phyloP scores from a whole-genome alignment of 2,888 invertebrate genomes.

The Acronicta aceris region DNA sequence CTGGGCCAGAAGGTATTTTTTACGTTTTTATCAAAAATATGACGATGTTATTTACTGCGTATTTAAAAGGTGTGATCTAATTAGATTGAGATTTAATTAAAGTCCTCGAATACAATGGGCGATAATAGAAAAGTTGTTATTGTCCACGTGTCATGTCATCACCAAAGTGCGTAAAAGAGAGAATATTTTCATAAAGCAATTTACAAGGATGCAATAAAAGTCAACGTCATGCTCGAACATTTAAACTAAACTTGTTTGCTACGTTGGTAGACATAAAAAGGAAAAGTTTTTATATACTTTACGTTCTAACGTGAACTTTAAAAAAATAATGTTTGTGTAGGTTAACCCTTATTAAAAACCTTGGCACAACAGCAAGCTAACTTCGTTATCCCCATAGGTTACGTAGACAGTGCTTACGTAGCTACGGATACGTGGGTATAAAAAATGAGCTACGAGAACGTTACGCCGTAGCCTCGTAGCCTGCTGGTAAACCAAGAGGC shows the following conservation, averaged over 20 bases:
- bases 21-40: background rate
- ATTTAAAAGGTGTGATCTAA: too few species aligned
- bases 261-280: conserved; percentile 15
- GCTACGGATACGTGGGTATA: conserved; percentile 14
- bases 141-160: background rate
- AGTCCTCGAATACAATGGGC: background rate
- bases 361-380: conserved; percentile 30
- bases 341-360: conserved; percentile 27
- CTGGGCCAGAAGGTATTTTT: conserved; percentile 13
- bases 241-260: conserved; percentile 23
- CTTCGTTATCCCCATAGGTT: conserved; percentile 11
- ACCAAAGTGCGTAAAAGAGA: background rate
- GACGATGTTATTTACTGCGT: background rate
- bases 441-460: conserved; percentile 30
- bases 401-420: conserved; percentile 6
- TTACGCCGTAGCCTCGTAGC: conserved; percentile 54
- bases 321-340: conserved; percentile 26
- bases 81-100: background rate
- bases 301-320: conserved; percentile 23
- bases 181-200: background rate
- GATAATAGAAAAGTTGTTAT: background rate
- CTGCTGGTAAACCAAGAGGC: conserved; percentile 38
- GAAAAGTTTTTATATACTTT: conserved; percentile 6
- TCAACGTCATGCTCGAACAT: conserved; percentile 13
- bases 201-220: conserved; percentile 11